phyloP scores from a whole-genome alignment of 2,113 vertebrate genomes.

The Limanda limanda region DNA sequence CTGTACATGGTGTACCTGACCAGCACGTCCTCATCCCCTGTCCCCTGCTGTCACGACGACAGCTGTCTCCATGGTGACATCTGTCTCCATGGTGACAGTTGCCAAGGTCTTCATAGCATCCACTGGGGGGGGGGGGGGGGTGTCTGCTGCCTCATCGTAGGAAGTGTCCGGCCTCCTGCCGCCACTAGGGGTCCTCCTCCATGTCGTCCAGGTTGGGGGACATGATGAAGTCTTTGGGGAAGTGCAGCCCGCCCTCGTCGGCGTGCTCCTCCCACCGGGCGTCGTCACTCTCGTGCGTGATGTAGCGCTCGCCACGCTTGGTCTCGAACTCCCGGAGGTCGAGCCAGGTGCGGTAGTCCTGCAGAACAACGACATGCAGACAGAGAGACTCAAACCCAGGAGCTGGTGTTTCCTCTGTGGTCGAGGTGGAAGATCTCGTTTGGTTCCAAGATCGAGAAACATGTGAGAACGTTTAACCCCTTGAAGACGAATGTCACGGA shows the following conservation, averaged over 20 bases:
- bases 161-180: not conserved
- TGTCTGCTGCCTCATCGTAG: not conserved
- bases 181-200: constrained; percentile 91
- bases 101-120: no score
- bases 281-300: constrained; percentile 95
- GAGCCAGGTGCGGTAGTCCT: not conserved
- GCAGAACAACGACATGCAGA: not conserved
- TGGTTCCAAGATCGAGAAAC: no score
- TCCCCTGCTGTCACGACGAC: not conserved
- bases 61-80: constrained; percentile 1
- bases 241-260: constrained; percentile 79
- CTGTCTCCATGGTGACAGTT: no score
- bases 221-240: constrained; percentile 94
- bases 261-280: constrained; percentile 93
- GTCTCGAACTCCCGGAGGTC: constrained; percentile 93
- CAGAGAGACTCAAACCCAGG: not conserved
- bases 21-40: not conserved
- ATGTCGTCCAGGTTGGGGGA: constrained; percentile 93
- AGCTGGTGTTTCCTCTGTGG: not conserved
- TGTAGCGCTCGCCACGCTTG: constrained; percentile 92
- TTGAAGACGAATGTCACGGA: no score
- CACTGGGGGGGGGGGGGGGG: not conserved
- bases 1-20: not conserved
- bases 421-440: not conserved
- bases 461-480: no score